Conservation (phyloP, 1,140 invertebrate genomes). For the Ericerus pela region DNA sequence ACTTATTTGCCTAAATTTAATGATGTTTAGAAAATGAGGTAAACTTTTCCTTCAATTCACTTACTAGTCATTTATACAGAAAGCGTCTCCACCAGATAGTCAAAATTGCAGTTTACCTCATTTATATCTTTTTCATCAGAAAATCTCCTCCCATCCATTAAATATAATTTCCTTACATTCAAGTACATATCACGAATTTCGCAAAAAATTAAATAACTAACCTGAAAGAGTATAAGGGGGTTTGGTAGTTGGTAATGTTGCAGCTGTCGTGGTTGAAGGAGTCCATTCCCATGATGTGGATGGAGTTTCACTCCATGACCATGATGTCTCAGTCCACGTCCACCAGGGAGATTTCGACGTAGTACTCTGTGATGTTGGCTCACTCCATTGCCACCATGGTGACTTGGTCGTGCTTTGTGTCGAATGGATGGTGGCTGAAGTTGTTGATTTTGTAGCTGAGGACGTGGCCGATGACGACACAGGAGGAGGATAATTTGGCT, state of each 20-base stretch:
- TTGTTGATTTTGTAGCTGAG: conserved; percentile 18
- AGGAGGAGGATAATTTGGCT: neutral
- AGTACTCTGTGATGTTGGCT: no score
- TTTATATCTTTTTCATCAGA: no score
- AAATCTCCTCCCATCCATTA: no score
- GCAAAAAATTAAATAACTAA: neutral
- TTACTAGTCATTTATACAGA: no score
- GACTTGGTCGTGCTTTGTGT: conserved; percentile 26
- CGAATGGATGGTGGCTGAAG: conserved; percentile 27
- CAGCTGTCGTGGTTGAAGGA: conserved; percentile 23
- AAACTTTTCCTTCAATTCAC: no score
- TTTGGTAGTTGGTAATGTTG: conserved; percentile 13
- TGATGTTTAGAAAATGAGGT: no score
- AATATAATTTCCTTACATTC: no score
- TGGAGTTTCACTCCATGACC: conserved; percentile 7
- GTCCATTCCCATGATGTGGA: conserved; percentile 24
- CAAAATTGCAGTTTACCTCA: no score
- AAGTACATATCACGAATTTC: neutral
- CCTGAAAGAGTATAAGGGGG: conserved; percentile 14
- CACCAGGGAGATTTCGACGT: conserved; percentile 22
- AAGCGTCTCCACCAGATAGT: no score
- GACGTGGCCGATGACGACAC: conserved; percentile 4
- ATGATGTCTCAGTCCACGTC: conserved; percentile 14
- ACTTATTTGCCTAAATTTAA: no score
- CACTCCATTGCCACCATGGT: conserved; percentile 18